These are phyloP conservation scores for Belgica antarctica DNA, from an alignment of 2,888 invertebrate genomes.

Conservation along the genomic window DNA sequence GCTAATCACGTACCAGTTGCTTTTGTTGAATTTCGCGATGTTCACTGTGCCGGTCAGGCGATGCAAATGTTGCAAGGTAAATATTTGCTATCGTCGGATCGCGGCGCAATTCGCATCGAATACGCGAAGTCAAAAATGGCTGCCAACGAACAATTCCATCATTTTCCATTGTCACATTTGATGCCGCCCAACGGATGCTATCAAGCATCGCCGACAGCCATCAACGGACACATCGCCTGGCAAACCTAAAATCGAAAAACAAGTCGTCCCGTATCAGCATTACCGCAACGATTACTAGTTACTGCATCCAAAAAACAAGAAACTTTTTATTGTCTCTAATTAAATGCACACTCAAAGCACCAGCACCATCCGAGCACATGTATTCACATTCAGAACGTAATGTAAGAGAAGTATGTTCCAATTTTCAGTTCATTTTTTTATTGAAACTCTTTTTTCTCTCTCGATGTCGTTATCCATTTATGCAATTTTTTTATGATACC, in stretches of 20 bases:
- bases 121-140: slow-evolving; percentile 99
- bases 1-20: slow-evolving; percentile 56
- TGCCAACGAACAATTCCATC: slow-evolving; percentile 59
- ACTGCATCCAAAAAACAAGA: slow-evolving; percentile 42
- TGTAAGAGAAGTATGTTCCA: slow-evolving; percentile 43
- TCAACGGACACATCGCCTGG: slow-evolving; percentile 23
- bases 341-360: slow-evolving; percentile 32
- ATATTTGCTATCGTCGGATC: slow-evolving; percentile 91
- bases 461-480: not conserved
- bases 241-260: slow-evolving; percentile 2
- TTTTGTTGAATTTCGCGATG: slow-evolving; percentile 96
- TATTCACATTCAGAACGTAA: slow-evolving; percentile 35
- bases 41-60: slow-evolving; percentile 86
- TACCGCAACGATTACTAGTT: slow-evolving; percentile 23
- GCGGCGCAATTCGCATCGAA: slow-evolving; percentile 97
- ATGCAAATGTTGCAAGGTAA: slow-evolving; percentile 94
- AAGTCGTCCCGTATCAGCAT: not conserved
- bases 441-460: slow-evolving; percentile 3
- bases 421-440: slow-evolving; percentile 19
- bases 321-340: slow-evolving; percentile 40
- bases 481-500: not conserved
- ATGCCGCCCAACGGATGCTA: slow-evolving; percentile 6
- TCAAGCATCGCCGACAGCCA: not conserved
- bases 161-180: not conserved
- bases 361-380: slow-evolving; percentile 44